Evolutionary conservation across 2,113 vertebrate species (phyloP), one percentile per base, ranked within the genome.

Genomic region (Crotalus helleri): DNA sequence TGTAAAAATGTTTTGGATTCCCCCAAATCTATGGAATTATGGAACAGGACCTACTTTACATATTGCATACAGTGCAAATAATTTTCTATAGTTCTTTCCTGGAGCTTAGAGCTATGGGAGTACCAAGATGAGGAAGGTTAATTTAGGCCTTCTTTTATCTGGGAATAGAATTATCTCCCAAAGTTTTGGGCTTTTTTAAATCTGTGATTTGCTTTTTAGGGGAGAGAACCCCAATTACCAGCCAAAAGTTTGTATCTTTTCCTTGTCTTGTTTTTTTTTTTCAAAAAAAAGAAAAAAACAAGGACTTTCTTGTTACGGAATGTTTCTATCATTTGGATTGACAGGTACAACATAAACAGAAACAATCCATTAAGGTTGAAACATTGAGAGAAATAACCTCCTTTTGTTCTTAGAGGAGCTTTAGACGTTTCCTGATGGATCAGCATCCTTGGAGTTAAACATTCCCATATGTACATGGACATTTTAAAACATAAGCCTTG

Each of bases 401-500:
- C 74, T 44, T 81, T 81, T 81, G 74, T 81, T 94, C 94, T 94
- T 90, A 87, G 93, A 91, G 90, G 95, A 94, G 93, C 95, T 93
- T 96, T 89, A 94, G 95, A 95, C 96, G 85, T 96, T 97, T 96
- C 96, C 93, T 91, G 90, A 94, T 88, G 94, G 95, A 96, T 93
- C 95, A 96, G 90, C 95, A 95, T 96, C 94, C 94, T 96, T 96
- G 93, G 96, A 96, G 97, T 97, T 96, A 97, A 98, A 95, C 96
- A 96, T 96, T 97, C 96, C 96, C 97, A 96, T 94, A 95, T 97
- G 96, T 7, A 96, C 93, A 93, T 19, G 97, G 97, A 96, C 96
- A 97, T 97, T 98, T 97, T 90, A 94, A 96, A 97, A 97, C 92
- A 93, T 96, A 97, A 97, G 96, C 94, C 92, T 95, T 97, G 95